Base-by-base conservation (phyloP, 2,113 vertebrate genomes). In the Catharus bicknelli region DNA sequence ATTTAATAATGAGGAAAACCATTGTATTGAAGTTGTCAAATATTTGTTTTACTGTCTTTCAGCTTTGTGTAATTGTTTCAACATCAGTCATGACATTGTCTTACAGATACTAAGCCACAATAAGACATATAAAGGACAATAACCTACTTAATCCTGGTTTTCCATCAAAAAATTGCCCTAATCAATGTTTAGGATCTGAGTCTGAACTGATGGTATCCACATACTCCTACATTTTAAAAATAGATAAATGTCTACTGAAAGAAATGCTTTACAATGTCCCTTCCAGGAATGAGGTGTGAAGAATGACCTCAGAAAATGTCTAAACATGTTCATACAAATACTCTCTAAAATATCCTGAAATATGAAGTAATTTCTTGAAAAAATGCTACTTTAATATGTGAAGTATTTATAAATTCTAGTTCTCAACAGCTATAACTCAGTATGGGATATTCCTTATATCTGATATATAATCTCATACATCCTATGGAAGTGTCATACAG, bases 31-130 rank as follows among this genome's bases (percentile, higher is more conserved):
- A 83, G 32, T 45, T 45, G 36, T 77, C 72, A 92, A 86, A 86
- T 92, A 96, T 85, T 93, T 94, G 72, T 83, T 88, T 64, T 78
- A 89, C 14, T 22, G 30, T 84, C 77, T 90, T 84, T 48, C 13
- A 27, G 48, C 26, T n/a, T 72, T 75, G 36, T 84, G 36, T 55
- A 82, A 86, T 68, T 92, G 66, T 89, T 86, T 86, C 73, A 94
- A 59, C 26, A 66, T 58, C 63, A 84, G 50, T 43, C 55, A 42
- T 75, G 73, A 75, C 62, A 61, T 90, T 84, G n/a, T 75, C 61
- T 91, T 81, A 48, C 45, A 81, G 38, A 13, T 40, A 38, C 43
- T 75, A 89, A 82, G 79, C 21, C 47, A 66, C n/a, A 86, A 5
- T 43, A 84, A 84, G 64, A 59, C 48, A 47, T 14, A 34, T 55